A percentile compares a stretch with the other conserved stretches of the same genome.
These are phyloP conservation scores for Oophaga sylvatica DNA, from an alignment of 2,797 vertebrate genomes.

Conservation along the genomic window DNA sequence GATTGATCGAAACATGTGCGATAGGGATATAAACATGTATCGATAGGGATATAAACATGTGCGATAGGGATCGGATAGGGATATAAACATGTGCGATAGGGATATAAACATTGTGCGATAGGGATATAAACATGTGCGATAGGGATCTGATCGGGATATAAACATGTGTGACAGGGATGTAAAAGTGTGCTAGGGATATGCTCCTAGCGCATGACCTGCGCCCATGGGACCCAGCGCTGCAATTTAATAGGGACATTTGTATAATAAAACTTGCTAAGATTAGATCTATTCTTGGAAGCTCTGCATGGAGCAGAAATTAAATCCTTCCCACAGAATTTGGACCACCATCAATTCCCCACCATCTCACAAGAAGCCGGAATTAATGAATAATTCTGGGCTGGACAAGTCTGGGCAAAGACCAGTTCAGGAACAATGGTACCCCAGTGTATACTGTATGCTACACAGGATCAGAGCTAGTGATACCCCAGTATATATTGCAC, in stretches of 20 bases:
- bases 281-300: slow-evolving; percentile 52
- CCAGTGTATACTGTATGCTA: not conserved
- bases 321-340: slow-evolving; percentile 35
- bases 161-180: not conserved
- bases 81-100: no score
- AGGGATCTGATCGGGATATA: no score
- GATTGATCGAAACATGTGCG: not conserved
- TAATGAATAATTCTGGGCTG: not conserved
- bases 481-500: not conserved
- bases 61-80: no score
- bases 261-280: slow-evolving; percentile 48
- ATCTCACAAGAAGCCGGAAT: not conserved
- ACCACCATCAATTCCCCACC: not conserved
- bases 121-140: no score
- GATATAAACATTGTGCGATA: no score
- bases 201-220: slow-evolving; percentile 26
- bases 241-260: slow-evolving; percentile 48
- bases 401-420: slow-evolving; percentile 66
- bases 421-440: not conserved
- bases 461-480: not conserved
- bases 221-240: slow-evolving; percentile 31
- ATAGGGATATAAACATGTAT: slow-evolving; percentile 37
- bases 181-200: slow-evolving; percentile 34
- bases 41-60: no score
- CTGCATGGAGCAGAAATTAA: slow-evolving; percentile 55